Percentiles rank a stretch among this genome's conserved stretches.
These are phyloP conservation scores for Colletes gigas DNA, from an alignment of 1,140 invertebrate genomes.

Conservation along the genomic window DNA sequence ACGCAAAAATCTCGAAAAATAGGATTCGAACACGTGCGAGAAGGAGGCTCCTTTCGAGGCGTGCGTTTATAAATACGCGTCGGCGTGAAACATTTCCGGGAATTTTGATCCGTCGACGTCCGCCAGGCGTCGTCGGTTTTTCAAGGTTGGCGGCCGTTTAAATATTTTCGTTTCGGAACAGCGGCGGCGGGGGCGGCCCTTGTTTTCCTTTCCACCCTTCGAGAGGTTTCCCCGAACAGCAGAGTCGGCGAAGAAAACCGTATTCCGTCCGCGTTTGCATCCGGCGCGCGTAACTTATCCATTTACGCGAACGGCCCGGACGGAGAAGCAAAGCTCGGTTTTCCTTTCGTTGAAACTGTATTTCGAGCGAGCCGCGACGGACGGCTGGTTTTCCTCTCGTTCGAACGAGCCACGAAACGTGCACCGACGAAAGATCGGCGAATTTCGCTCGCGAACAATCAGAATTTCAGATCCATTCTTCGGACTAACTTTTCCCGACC, in stretches of 20 bases:
- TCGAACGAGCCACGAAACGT: background rate
- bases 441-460: too few relatives aligned
- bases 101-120: background rate
- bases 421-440: background rate
- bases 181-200: background rate
- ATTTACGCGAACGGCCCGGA: conserved; percentile 20
- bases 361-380: background rate
- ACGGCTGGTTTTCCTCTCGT: conserved; percentile 1
- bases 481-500: too few relatives aligned
- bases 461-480: too few relatives aligned
- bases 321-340: background rate
- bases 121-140: background rate
- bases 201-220: conserved; percentile 34
- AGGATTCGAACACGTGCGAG: too few relatives aligned
- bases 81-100: background rate
- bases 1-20: too few relatives aligned
- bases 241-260: background rate
- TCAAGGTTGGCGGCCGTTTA: conserved; percentile 33
- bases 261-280: conserved; percentile 22
- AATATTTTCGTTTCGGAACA: conserved; percentile 31
- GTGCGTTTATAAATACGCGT: background rate
- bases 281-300: conserved; percentile 16
- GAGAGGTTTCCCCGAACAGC: conserved; percentile 14
- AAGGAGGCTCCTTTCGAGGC: background rate
- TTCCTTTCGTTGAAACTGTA: background rate